Percentiles rank a stretch among this genome's conserved stretches.
These are phyloP conservation scores for Pseudachorutes palmiensis DNA, from an alignment of 1,140 invertebrate species.

Conservation along the genomic window DNA sequence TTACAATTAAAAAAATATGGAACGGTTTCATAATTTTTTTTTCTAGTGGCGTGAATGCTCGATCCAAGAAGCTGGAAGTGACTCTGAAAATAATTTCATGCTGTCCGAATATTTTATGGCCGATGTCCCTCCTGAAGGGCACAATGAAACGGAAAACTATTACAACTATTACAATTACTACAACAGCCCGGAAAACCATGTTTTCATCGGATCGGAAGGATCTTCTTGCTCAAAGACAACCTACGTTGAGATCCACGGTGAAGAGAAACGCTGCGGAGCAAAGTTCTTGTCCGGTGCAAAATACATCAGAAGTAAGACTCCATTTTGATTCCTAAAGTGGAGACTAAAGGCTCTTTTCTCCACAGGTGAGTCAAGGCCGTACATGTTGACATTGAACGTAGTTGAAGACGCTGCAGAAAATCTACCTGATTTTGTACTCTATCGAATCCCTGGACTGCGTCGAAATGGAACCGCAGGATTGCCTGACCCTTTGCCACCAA, in stretches of 20 bases:
- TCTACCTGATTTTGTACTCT: neutral
- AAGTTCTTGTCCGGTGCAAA: neutral
- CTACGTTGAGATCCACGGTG: slow-evolving; percentile 5
- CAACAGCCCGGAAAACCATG: neutral
- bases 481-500: neutral
- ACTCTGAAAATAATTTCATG: neutral
- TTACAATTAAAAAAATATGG: neutral
- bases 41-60: slow-evolving; percentile 5
- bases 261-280: neutral
- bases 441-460: neutral
- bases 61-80: neutral
- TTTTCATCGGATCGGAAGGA: neutral
- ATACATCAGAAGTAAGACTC: neutral
- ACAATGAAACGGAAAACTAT: neutral
- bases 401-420: neutral
- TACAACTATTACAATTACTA: slow-evolving; percentile 10
- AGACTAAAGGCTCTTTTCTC: neutral
- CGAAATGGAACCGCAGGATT: neutral
- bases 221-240: neutral
- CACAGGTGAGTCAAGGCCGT: neutral
- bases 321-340: neutral
- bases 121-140: neutral
- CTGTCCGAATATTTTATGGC: neutral
- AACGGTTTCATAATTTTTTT: neutral
- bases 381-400: neutral